Evolutionary conservation across 2,888 invertebrate species (phyloP), one percentile per base, ranked within the genome.

Genomic region (Drosophila ustulata): DNA sequence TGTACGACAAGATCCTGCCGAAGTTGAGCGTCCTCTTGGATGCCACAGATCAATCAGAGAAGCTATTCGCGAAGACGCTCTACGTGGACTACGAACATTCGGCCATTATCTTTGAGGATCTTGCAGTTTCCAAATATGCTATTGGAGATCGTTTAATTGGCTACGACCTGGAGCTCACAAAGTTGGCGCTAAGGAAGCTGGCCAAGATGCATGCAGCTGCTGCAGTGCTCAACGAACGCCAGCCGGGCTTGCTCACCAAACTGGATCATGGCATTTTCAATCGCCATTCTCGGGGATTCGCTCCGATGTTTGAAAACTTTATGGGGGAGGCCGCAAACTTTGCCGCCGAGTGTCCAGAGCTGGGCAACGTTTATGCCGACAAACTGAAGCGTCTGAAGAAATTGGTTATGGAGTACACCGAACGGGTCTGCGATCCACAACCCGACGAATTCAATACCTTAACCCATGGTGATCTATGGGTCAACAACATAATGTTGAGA

Each of bases 181-280:
- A 88, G 65, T 3, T 93, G 45, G 88, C 91, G 0, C 65, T 93
- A 0, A 82, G 86, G 3, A 90, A 93, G 7, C 70, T 94, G 73
- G 93, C 94, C 1, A 92, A 92, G 72, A 93, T 94, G 80, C 94
- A 94, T 80, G 93, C 93, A 0, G 85, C 93, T 0, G 93, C 93
- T 0, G 91, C 93, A 0, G 93, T 92, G 0, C 79, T 92, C 34
- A 93, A 93, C 63, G 86, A 91, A 25, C 91, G 86, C 0, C 76
- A 89, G 6, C 82, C 88, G 0, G 89, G 87, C 0, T 51, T 71
- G 0, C 66, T 88, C 3, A 64, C 79, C 11, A 76, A 71, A 11
- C 85, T 90, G 32, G 87, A 92, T 70, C 89, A 82, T 18, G 92
- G 92, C 1, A 75, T 92, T 30, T 91, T 90, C 18, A 92, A 92